phyloP scores from a whole-genome alignment of 1,140 invertebrate species.

The Metopolophium dirhodum region DNA sequence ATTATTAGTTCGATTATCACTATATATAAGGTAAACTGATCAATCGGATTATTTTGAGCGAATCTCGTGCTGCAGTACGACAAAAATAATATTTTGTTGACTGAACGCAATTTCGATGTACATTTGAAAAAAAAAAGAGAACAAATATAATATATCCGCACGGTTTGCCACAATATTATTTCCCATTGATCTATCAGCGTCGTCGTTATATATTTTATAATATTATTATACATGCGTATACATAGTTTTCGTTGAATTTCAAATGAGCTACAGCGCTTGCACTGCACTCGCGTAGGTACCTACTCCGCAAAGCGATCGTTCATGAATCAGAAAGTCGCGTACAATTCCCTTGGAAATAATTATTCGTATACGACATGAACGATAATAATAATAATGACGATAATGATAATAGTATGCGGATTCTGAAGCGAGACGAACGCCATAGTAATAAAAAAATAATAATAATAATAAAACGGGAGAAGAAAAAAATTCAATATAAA shows the following conservation, averaged over 20 bases:
- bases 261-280: background rate
- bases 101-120: background rate
- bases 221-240: background rate
- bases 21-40: background rate
- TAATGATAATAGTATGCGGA: background rate
- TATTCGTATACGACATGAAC: background rate
- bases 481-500: conserved; percentile 24
- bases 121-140: background rate
- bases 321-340: background rate
- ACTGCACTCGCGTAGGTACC: background rate
- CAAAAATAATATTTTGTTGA: background rate
- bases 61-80: background rate
- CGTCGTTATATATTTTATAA: background rate
- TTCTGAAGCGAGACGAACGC: background rate
- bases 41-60: background rate
- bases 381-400: background rate
- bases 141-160: background rate
- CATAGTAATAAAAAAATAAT: background rate
- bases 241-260: background rate
- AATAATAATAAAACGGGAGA: conserved; percentile 8
- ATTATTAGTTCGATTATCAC: background rate
- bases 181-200: background rate
- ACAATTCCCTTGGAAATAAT: background rate
- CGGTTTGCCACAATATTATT: background rate
- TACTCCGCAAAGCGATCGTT: background rate